phyloP scores from a whole-genome alignment of 2,888 invertebrate species.

The Hirtodrosophila alboralis region DNA sequence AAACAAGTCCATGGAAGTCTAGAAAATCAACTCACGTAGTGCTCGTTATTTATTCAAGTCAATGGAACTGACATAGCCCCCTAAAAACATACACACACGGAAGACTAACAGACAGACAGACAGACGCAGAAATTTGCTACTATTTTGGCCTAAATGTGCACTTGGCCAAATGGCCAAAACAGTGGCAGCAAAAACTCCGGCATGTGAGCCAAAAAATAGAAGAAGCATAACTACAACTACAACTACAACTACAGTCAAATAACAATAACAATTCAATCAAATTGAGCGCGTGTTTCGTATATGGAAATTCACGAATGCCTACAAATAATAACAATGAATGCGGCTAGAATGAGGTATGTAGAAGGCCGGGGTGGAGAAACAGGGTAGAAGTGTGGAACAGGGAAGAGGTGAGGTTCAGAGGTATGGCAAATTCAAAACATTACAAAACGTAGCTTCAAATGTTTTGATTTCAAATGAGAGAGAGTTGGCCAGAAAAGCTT shows the following conservation, averaged over 20 bases:
- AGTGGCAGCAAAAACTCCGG: slow-evolving; percentile 44
- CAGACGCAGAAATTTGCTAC: slow-evolving; percentile 32
- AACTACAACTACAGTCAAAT: slow-evolving; percentile 47
- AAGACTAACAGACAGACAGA: slow-evolving; percentile 14
- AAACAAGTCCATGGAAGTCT: slow-evolving; percentile 51
- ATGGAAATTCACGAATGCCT: slow-evolving; percentile 59
- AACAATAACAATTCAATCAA: slow-evolving; percentile 75
- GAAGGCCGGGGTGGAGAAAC: too few relatives aligned
- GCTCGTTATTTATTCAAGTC: slow-evolving; percentile 67
- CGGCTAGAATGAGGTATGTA: not conserved
- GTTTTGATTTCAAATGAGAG: slow-evolving; percentile 66
- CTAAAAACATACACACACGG: slow-evolving; percentile 13
- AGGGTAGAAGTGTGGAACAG: not conserved
- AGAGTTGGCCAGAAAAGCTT: slow-evolving; percentile 15
- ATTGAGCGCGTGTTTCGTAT: slow-evolving; percentile 57
- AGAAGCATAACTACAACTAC: not conserved
- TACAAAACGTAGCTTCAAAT: slow-evolving; percentile 32
- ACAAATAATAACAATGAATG: slow-evolving; percentile 39
- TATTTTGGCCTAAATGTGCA: slow-evolving; percentile 69
- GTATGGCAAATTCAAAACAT: slow-evolving; percentile 34
- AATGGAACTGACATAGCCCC: slow-evolving; percentile 56
- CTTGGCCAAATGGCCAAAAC: slow-evolving; percentile 58
- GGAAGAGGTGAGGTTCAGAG: not conserved
- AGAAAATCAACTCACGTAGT: slow-evolving; percentile 67
- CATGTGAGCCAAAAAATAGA: slow-evolving; percentile 13